Conservation (phyloP, 2,113 vertebrate species). For the Anser cygnoides region DNA sequence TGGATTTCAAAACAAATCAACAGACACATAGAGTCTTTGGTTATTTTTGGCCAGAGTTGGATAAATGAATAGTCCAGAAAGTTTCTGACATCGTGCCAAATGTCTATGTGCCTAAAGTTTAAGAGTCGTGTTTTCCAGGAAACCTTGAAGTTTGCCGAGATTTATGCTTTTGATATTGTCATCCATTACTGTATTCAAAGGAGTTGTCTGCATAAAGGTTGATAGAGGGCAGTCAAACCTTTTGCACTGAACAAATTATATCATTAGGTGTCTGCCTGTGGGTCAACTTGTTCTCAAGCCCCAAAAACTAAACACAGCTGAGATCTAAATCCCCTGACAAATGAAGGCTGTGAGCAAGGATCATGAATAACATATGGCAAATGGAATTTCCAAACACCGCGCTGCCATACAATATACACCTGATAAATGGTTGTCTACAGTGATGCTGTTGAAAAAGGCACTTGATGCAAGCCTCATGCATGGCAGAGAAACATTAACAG, state of each 20-base stretch:
- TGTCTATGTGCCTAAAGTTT: constrained; percentile 73
- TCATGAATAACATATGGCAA: constrained; percentile 81
- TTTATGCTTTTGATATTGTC: constrained; percentile 74
- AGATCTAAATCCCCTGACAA: constrained; percentile 86
- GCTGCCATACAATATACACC: constrained; percentile 78
- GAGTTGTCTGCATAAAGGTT: constrained; percentile 77
- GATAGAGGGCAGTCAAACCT: constrained; percentile 81
- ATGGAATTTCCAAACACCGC: constrained; percentile 84
- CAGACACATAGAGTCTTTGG: constrained; percentile 79
- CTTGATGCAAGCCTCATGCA: constrained; percentile 67
- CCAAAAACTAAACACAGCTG: constrained; percentile 85
- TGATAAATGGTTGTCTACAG: constrained; percentile 80
- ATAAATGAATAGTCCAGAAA: constrained; percentile 80
- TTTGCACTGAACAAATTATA: constrained; percentile 80
- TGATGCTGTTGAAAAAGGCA: constrained; percentile 70
- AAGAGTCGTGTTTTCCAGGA: constrained; percentile 75
- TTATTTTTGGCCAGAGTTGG: constrained; percentile 79
- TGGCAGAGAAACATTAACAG: constrained; percentile 40
- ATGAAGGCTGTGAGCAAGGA: constrained; percentile 82
- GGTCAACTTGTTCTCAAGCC: constrained; percentile 84
- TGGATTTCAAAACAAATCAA: constrained; percentile 86
- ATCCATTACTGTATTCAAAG: constrained; percentile 80
- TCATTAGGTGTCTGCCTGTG: constrained; percentile 83
- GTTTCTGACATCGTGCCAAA: constrained; percentile 80
- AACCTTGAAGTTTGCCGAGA: constrained; percentile 79